These are phyloP conservation scores for Anastatus disparis DNA, from an alignment of 1,140 invertebrate genomes.

Conservation along the genomic window DNA sequence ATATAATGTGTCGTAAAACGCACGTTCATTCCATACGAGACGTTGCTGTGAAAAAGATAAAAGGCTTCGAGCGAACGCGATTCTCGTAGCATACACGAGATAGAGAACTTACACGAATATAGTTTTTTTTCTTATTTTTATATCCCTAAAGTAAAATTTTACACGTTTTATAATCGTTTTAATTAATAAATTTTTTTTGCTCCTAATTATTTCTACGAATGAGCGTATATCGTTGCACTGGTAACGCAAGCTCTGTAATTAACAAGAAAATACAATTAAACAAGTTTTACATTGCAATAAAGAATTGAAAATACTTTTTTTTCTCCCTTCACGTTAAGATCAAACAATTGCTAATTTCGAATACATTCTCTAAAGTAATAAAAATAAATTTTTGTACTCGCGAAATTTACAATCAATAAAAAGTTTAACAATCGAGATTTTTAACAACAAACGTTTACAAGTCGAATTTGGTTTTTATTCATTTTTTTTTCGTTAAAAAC, in stretches of 20 bases:
- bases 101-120: background rate
- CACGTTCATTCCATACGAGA: no score
- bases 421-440: background rate
- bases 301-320: background rate
- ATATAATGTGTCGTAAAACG: no score
- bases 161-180: background rate
- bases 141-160: background rate
- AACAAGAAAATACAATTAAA: conserved; percentile 1
- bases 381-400: background rate
- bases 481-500: no score
- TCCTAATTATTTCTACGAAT: background rate
- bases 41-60: background rate
- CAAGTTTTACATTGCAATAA: background rate
- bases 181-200: background rate
- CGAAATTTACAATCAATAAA: background rate
- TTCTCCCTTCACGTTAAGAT: background rate
- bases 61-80: background rate
- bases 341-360: background rate
- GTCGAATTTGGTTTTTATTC: no score
- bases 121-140: no score
- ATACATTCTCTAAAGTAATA: background rate
- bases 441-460: no score
- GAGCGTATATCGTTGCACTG: background rate
- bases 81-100: background rate
- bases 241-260: background rate